Evolutionary conservation across 1,140 invertebrate genomes (phyloP).

Genomic region (Bradysia coprophila): DNA sequence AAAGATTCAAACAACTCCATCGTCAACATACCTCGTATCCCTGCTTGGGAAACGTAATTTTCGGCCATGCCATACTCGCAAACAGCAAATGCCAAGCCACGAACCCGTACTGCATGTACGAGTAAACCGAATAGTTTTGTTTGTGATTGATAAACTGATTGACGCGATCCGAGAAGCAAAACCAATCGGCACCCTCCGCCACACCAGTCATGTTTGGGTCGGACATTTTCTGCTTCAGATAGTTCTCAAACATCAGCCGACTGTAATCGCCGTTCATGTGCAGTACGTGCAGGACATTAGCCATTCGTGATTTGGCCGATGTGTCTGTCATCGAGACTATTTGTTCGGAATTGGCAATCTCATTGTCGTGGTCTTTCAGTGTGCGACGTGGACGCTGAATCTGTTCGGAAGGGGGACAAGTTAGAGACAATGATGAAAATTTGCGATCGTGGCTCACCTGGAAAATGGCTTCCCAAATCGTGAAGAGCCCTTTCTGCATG

Average conservation of each 20-base stretch:
- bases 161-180: conserved; percentile 54
- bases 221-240: conserved; percentile 47
- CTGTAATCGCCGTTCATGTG: conserved; percentile 67
- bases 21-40: conserved; percentile 62
- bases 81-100: conserved; percentile 66
- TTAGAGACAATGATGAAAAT: not conserved
- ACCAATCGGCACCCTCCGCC: conserved; percentile 56
- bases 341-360: conserved; percentile 10
- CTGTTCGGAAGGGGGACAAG: not conserved
- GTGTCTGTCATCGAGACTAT: conserved; percentile 21
- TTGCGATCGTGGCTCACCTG: conserved; percentile 21
- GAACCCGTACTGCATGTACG: conserved; percentile 58
- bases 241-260: conserved; percentile 69
- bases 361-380: conserved; percentile 1
- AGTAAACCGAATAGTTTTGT: conserved; percentile 66
- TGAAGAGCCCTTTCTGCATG: conserved; percentile 64
- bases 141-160: conserved; percentile 37
- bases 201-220: conserved; percentile 47
- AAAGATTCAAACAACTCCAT: too few relatives aligned
- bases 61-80: conserved; percentile 41
- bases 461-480: conserved; percentile 71
- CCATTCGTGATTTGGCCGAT: conserved; percentile 25
- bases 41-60: conserved; percentile 58
- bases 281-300: conserved; percentile 41
- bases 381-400: conserved; percentile 15